phyloP scores from a whole-genome alignment of 2,113 vertebrate genomes.

The Myrmecophaga tridactyla region DNA sequence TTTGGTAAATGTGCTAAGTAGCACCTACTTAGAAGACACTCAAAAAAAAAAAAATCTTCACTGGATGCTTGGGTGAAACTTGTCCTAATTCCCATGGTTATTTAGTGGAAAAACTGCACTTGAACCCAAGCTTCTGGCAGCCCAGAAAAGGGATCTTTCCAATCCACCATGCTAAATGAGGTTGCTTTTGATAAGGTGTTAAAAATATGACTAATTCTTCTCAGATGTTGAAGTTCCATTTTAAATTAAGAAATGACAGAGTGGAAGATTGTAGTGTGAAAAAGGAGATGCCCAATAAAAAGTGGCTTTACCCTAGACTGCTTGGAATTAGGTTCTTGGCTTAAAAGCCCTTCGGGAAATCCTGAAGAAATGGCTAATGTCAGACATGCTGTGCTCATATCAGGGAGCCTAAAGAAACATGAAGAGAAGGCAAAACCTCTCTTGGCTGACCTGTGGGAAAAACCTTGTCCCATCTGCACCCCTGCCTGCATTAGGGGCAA shows the following conservation, averaged over 20 bases:
- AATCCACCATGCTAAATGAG: not conserved
- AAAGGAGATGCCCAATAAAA: not conserved
- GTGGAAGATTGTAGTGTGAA: not conserved
- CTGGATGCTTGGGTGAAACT: not conserved
- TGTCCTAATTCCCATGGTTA: not conserved
- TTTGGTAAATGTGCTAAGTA: not conserved
- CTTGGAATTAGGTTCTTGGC: not conserved
- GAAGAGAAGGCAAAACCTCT: not conserved
- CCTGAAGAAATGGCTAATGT: not conserved
- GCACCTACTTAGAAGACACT: not conserved
- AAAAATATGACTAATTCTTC: slow-evolving; percentile 5
- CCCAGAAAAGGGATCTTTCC: not conserved
- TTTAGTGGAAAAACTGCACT: not conserved
- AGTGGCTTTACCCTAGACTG: not conserved
- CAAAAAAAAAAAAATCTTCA: not conserved
- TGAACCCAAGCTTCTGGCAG: not conserved
- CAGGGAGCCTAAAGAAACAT: not conserved
- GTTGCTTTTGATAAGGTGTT: slow-evolving; percentile 46
- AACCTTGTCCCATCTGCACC: not conserved
- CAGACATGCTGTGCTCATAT: not conserved
- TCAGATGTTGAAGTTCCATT: slow-evolving; percentile 55
- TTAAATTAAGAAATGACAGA: slow-evolving; percentile 4
- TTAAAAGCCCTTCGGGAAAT: not conserved
- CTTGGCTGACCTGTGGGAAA: not conserved
- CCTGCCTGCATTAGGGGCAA: too few species aligned